Evolutionary conservation across 2,113 vertebrate species (phyloP).

Genomic region (Callipepla californica): DNA sequence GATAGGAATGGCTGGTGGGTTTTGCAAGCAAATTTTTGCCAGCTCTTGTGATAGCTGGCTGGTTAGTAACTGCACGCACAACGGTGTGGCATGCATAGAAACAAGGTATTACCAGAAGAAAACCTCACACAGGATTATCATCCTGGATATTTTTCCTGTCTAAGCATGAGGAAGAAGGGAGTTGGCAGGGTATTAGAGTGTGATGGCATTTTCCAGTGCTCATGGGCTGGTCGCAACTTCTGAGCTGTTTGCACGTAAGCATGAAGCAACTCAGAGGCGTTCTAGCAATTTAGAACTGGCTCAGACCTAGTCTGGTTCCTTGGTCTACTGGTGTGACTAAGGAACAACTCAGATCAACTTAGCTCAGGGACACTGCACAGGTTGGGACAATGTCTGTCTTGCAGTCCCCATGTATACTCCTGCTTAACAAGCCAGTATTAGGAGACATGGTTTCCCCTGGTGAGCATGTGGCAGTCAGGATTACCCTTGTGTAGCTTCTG

Average conservation of each 20-base stretch:
- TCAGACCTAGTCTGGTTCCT: neutral
- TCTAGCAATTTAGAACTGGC: neutral
- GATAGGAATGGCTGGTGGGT: neutral
- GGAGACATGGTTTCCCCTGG: neutral
- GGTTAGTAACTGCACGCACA: neutral
- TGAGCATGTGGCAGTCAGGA: neutral
- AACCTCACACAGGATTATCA: neutral
- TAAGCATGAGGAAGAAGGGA: neutral
- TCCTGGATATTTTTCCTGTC: neutral
- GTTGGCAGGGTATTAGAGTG: neutral
- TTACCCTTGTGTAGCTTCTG: neutral
- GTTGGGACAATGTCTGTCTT: neutral
- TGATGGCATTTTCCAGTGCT: neutral
- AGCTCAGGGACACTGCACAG: neutral
- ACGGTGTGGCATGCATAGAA: neutral
- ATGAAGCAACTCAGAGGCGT: slow-evolving; percentile 3
- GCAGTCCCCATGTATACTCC: neutral
- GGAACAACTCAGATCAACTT: neutral
- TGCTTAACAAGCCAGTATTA: neutral
- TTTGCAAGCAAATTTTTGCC: neutral
- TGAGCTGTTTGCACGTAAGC: neutral
- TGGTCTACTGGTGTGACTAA: neutral
- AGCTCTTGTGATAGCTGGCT: neutral
- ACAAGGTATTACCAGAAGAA: neutral
- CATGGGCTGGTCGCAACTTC: neutral